Evolutionary conservation across 2,888 invertebrate species (phyloP), one percentile per base, ranked within the genome.

Genomic region (Leptopilina syphax): DNA sequence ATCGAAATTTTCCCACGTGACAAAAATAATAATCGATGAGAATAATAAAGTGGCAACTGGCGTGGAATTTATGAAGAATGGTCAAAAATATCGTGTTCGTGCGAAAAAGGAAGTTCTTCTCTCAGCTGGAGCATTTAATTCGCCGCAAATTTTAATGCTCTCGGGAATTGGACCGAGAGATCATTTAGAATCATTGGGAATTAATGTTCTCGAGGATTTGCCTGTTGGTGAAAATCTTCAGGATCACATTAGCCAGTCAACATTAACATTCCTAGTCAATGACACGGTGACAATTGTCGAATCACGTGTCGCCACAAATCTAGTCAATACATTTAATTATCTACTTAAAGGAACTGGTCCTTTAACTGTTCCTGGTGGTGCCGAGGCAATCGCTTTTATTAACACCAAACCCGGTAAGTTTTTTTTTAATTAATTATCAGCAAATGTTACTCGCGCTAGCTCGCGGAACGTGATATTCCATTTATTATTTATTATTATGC

Each of bases 61-160:
- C 0, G 96, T 97, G 0, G 95, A 96, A 89, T 96, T 96, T 87
- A 85, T 93, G 1, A 96, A 96, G 90, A 93, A 94, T 82, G 93
- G 93, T 44, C 92, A 89, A 87, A 93, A 93, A 4, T 94, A 92
- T 81, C 86, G 89, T 3, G 93, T 94, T 0, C 89, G 91, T 5
- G 96, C 96, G 3, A 93, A 93, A 13, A 96, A 95, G 84, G 97
- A 97, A 92, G 94, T 98, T 0, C 94, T 98, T 77, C 91, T 97
- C 47, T 94, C 96, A 8, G 97, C 97, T 0, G 98, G 98, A 3
- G 93, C 96, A 0, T 95, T 98, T 47, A 97, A 96, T 84, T 96
- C 97, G 1, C 97, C 98, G 0, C 97, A 98, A 89, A 91, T 98
- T 4, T 91, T 98, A 68, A 96, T 97, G 96, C 90, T 97, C 13